Conservation (phyloP, 2,888 invertebrate species). For the Catocala fraxini region DNA sequence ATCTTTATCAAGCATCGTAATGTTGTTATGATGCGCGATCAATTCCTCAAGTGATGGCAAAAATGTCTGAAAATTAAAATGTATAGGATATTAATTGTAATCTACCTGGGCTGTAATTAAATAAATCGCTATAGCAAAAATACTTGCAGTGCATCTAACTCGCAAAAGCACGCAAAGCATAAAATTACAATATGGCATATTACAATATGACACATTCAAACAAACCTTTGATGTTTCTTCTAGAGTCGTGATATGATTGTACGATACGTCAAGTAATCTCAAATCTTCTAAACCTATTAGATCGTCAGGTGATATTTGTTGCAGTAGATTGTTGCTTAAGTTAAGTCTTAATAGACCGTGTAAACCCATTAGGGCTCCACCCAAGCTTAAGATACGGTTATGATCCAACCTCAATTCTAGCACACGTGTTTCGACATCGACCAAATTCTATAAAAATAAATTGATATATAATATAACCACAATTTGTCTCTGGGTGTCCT, state of each 20-base stretch:
- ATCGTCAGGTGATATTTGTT: slow-evolving; percentile 92
- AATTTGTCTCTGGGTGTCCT: neutral
- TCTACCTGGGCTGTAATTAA: neutral
- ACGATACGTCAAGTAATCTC: slow-evolving; percentile 92
- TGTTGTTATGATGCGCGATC: slow-evolving; percentile 92
- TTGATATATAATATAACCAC: neutral
- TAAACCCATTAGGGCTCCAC: slow-evolving; percentile 92
- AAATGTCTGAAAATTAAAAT: slow-evolving; percentile 89
- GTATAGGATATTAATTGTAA: neutral
- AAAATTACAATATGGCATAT: slow-evolving; percentile 11
- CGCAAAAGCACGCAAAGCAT: slow-evolving; percentile 53
- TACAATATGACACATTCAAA: slow-evolving; percentile 22
- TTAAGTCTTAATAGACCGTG: slow-evolving; percentile 91
- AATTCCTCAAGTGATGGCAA: slow-evolving; percentile 92
- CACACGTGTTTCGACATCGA: slow-evolving; percentile 92
- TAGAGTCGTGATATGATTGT: slow-evolving; percentile 92
- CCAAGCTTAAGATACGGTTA: slow-evolving; percentile 90
- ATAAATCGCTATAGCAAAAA: slow-evolving; percentile 24
- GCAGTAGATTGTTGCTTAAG: slow-evolving; percentile 92
- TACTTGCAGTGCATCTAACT: slow-evolving; percentile 20
- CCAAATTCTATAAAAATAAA: slow-evolving; percentile 88
- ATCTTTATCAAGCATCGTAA: slow-evolving; percentile 92
- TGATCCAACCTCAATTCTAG: slow-evolving; percentile 92
- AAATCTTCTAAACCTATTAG: slow-evolving; percentile 92
- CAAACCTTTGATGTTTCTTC: slow-evolving; percentile 94